phyloP scores from a whole-genome alignment of 2,113 vertebrate species.

The Asarcornis scutulata region DNA sequence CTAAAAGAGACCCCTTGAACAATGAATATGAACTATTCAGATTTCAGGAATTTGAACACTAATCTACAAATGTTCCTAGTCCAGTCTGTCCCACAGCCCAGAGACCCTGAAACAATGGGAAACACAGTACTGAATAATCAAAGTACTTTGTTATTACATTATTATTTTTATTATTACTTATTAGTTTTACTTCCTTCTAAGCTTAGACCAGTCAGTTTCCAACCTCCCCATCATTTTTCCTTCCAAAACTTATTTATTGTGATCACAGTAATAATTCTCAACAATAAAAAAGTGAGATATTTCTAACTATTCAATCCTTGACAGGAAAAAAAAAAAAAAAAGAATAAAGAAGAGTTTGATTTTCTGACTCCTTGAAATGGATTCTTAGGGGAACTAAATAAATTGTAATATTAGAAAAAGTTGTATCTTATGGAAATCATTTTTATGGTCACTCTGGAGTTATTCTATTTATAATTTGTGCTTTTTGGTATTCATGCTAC shows the following conservation, averaged over 20 bases:
- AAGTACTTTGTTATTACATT: neutral
- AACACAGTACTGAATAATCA: neutral
- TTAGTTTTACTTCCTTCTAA: neutral
- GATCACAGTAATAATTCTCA: neutral
- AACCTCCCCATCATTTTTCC: neutral
- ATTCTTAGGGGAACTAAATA: conserved; percentile 10
- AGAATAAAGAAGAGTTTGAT: neutral
- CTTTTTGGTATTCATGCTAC: neutral
- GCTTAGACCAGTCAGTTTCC: neutral
- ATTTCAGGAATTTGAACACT: neutral
- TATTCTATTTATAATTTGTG: neutral
- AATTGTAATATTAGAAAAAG: conserved; percentile 41
- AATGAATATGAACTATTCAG: neutral
- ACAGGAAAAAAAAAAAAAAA: conserved; percentile 9
- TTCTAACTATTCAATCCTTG: neutral
- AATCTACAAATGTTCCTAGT: neutral
- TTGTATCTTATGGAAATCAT: neutral
- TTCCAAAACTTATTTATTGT: neutral
- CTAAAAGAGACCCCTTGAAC: neutral
- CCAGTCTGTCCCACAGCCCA: neutral
- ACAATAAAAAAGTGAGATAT: neutral
- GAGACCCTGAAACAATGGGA: neutral
- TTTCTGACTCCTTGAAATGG: conserved; percentile 1
- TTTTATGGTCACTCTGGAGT: neutral
- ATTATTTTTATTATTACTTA: neutral